Base-by-base conservation (phyloP, 2,797 vertebrate genomes). In the Lutjanus campechanus region DNA sequence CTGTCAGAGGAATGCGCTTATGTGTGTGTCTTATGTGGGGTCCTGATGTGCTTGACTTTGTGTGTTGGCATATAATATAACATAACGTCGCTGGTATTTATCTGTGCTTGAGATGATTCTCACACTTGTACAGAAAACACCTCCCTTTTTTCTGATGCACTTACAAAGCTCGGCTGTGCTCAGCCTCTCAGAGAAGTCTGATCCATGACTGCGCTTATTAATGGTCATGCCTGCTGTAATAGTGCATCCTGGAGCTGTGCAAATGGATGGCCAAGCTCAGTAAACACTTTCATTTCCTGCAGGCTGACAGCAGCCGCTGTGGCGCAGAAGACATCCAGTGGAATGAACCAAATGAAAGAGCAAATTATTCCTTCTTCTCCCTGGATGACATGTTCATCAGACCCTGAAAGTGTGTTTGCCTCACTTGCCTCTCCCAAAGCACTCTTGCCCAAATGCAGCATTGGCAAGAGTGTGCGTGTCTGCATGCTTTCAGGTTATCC, bases 341-440 rank as follows among this genome's bases (percentile, higher is more conserved):
- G 84, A 90, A 93, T 87, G 86, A 89, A 89, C 73, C 85, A 83
- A 94, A 93, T 83, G 84, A 92, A 93, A 89, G 86, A 87, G 85
- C 78, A 91, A 91, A 93, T 93, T 44, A 91, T 92, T 90, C 87
- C 77, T 84, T 59, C 84, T 85, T 86, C 81, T 91, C 91, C 77
- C 80, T 50, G 69, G 90, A 89, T 92, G 91, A 93, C 90, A 88
- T 89, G 92, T 93, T 93, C 90, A 91, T 90, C 88, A 88, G 90
- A 91, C 77, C 91, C 88, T 93, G 88, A 91, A 93, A 92, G 89
- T 85, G 74, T 56, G 73, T 92, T 91, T 91, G 84, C 90, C 79
- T 89, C 60, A 7, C 88, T 81, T 25, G 56, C 79, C 72, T 79
- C 81, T 69, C 64, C 83, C 66, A 80, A 29, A 87, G 78, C 73